Evolutionary conservation across 2,888 invertebrate genomes (phyloP).

Genomic region (Stenolophus ochropezus): DNA sequence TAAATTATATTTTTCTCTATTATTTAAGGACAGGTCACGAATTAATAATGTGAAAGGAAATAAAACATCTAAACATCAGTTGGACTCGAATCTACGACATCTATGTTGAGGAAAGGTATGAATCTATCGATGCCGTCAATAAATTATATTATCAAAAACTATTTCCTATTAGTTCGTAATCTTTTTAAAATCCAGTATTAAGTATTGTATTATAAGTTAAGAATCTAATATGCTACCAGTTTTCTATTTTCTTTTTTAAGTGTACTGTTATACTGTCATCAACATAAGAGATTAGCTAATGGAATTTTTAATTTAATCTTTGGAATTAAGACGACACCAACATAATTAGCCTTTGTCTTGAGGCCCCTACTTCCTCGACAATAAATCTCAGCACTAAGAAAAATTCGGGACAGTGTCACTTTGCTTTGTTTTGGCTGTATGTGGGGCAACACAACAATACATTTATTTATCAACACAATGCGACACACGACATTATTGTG

Average conservation of each 20-base stretch:
- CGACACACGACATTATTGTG: not conserved
- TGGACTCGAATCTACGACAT: too few relatives aligned
- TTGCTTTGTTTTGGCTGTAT: constrained; percentile 2
- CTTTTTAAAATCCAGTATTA: too few relatives aligned
- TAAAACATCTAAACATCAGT: too few relatives aligned
- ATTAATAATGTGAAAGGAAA: too few relatives aligned
- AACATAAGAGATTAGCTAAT: not conserved
- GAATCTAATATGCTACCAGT: not conserved
- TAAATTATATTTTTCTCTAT: too few relatives aligned
- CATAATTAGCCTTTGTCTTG: not conserved
- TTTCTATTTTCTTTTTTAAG: not conserved
- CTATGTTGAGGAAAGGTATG: too few relatives aligned
- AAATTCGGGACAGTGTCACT: not conserved
- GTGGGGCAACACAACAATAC: constrained; percentile 37
- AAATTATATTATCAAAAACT: too few relatives aligned
- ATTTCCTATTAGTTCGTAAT: too few relatives aligned
- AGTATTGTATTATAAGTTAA: not conserved
- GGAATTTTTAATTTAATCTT: not conserved
- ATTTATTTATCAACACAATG: constrained; percentile 28
- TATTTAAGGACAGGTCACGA: too few relatives aligned
- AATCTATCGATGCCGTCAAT: too few relatives aligned
- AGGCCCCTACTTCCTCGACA: not conserved
- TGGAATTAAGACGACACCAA: not conserved
- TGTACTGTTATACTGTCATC: not conserved
- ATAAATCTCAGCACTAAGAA: constrained; percentile 6